These are phyloP conservation scores for Trileptium ribeirensis DNA, from an alignment of 2,888 invertebrate species.

Conservation along the genomic window DNA sequence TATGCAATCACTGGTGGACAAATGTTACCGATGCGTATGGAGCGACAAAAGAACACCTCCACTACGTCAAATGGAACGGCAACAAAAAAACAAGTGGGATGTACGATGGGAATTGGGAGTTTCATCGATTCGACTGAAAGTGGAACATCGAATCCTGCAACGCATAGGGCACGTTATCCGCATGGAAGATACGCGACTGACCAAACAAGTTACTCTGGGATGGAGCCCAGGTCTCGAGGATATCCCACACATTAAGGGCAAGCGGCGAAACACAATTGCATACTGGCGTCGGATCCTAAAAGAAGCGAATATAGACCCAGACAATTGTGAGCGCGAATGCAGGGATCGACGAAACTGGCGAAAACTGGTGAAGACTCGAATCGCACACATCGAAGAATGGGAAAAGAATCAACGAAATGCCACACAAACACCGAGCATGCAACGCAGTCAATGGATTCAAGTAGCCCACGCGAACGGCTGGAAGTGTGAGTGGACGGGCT, in stretches of 20 bases:
- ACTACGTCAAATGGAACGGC: neutral
- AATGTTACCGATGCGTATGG: neutral
- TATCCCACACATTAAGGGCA: neutral
- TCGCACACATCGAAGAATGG: neutral
- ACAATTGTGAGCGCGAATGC: neutral
- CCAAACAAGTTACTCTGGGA: neutral
- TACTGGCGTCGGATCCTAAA: neutral
- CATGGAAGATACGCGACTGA: neutral
- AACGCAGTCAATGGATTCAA: conserved; percentile 2
- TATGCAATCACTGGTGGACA: neutral
- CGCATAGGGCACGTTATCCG: neutral
- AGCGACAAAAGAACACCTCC: neutral
- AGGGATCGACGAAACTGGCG: neutral
- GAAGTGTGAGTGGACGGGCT: neutral
- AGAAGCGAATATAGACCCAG: conserved; percentile 4
- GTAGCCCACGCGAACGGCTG: neutral
- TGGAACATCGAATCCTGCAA: neutral
- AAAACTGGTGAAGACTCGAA: neutral
- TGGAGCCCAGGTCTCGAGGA: neutral
- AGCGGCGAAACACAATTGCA: neutral
- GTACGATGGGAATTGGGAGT: neutral
- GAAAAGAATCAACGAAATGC: neutral
- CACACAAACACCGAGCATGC: neutral
- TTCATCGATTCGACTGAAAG: neutral
- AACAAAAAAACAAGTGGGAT: neutral